Evolutionary conservation across 2,888 invertebrate species (phyloP).

Genomic region (Idaea aversata): DNA sequence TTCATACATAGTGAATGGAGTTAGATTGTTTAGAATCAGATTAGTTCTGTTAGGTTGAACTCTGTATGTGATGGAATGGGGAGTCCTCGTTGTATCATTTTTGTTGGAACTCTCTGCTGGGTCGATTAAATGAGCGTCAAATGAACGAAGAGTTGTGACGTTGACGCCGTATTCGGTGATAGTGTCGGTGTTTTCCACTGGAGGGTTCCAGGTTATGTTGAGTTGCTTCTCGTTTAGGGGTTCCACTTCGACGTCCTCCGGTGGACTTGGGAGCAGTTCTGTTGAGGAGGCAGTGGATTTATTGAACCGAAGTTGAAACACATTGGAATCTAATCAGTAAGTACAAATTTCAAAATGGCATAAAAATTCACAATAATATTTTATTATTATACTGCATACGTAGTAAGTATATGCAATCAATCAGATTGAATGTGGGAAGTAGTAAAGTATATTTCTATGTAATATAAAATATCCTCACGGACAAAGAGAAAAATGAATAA

Average conservation of each 20-base stretch:
- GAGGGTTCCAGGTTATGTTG: slow-evolving; percentile 85
- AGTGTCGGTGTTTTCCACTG: slow-evolving; percentile 82
- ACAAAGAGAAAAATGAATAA: slow-evolving; percentile 6
- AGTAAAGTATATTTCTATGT: not conserved
- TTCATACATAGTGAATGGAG: slow-evolving; percentile 92
- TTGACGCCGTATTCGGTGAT: slow-evolving; percentile 86
- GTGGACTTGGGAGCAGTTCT: slow-evolving; percentile 88
- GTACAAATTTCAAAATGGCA: too few relatives aligned
- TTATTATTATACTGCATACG: not conserved
- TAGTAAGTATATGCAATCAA: not conserved
- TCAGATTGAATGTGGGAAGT: not conserved
- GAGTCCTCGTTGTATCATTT: slow-evolving; percentile 44
- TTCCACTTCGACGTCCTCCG: slow-evolving; percentile 86
- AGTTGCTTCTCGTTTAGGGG: slow-evolving; percentile 86
- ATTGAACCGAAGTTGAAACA: too few relatives aligned
- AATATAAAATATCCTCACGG: not conserved
- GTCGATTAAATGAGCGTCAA: slow-evolving; percentile 81
- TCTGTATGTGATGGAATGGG: slow-evolving; percentile 65
- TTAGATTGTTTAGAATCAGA: slow-evolving; percentile 82
- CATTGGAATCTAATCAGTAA: too few relatives aligned
- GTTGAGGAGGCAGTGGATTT: slow-evolving; percentile 26
- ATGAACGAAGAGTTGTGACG: slow-evolving; percentile 84
- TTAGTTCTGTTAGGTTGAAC: slow-evolving; percentile 81
- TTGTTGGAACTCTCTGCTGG: slow-evolving; percentile 63
- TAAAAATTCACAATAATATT: too few relatives aligned